These are phyloP conservation scores for Festucalex cinctus DNA, from an alignment of 2,113 vertebrate genomes.

Conservation along the genomic window DNA sequence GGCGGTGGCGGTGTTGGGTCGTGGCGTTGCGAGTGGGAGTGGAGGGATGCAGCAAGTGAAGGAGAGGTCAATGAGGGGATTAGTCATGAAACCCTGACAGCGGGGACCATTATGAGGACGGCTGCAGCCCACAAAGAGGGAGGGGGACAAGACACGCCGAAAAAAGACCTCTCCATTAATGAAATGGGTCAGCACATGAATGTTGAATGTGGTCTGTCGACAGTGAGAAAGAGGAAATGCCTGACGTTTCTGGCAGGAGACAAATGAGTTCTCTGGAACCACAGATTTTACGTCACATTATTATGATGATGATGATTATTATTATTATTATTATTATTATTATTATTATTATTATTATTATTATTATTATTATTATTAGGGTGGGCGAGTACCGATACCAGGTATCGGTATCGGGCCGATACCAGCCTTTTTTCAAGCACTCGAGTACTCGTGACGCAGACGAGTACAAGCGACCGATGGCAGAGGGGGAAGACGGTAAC, in stretches of 20 bases:
- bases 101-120: constrained; percentile 48
- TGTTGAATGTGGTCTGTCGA: constrained; percentile 61
- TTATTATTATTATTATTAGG: too few species aligned
- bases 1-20: constrained; percentile 11
- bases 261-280: not conserved
- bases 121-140: constrained; percentile 30
- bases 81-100: constrained; percentile 65
- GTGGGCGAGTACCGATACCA: too few species aligned
- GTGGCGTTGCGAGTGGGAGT: not conserved
- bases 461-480: too few species aligned
- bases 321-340: not conserved
- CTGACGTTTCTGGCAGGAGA: not conserved
- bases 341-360: not conserved
- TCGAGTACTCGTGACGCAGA: too few species aligned
- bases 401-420: too few species aligned
- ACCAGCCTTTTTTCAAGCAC: too few species aligned
- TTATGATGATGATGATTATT: not conserved
- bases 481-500: too few species aligned
- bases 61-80: constrained; percentile 69
- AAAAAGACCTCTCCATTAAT: constrained; percentile 65
- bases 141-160: constrained; percentile 21
- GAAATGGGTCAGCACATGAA: constrained; percentile 69
- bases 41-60: constrained; percentile 37
- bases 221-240: constrained; percentile 24
- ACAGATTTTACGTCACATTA: not conserved